Conservation (phyloP, 2,797 vertebrate genomes). For the Rhinichthys osculus region DNA sequence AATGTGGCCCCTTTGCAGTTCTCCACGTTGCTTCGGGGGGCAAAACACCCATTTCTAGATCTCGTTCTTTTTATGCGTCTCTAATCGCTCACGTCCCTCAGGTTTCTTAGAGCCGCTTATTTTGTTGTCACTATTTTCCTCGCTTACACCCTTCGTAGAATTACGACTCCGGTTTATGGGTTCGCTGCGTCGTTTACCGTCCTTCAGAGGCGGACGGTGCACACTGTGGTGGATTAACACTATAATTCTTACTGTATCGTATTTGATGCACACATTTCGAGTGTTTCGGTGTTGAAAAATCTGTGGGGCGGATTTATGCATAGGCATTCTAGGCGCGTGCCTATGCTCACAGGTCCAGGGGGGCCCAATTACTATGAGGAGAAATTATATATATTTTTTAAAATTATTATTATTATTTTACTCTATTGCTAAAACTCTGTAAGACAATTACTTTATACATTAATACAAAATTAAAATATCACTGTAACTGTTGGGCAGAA, state of each 20-base stretch:
- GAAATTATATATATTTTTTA: neutral
- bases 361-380: neutral
- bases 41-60: neutral
- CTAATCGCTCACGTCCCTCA: neutral
- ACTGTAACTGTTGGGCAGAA: neutral
- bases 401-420: neutral
- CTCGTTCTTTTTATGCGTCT: neutral
- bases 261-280: neutral
- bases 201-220: neutral
- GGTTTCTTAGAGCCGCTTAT: neutral
- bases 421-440: neutral
- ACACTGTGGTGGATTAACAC: neutral
- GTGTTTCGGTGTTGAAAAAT: neutral
- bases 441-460: neutral
- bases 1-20: slow-evolving; percentile 16
- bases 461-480: neutral
- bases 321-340: neutral
- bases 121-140: slow-evolving; percentile 23
- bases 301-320: neutral
- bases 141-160: neutral
- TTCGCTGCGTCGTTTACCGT: neutral
- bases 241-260: neutral
- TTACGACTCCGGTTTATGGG: neutral
- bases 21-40: slow-evolving; percentile 16
- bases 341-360: neutral